Evolutionary conservation across 2,113 vertebrate species (phyloP), one percentile per base, ranked within the genome.

Genomic region (Leptobrachium leishanense): DNA sequence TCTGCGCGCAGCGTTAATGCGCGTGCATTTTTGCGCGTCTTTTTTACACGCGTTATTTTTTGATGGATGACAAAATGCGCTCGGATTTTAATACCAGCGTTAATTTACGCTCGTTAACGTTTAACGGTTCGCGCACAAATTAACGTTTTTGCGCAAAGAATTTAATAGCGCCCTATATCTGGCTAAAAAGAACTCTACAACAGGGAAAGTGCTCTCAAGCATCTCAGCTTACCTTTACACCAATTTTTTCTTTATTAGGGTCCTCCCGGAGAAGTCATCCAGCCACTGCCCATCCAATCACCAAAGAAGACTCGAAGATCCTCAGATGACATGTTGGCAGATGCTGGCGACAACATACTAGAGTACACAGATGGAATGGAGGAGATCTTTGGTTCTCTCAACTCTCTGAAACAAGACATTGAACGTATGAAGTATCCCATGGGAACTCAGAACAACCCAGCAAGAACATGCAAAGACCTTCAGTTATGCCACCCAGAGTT

Each of bases 381-480:
- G 82, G 95, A 98, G 83, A 96, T 99, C 83, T 99, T 99, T 64
- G 92, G 94, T 71, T 98, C 97, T 0, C 85, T 99, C 73, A 97
- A 98, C 83, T 94, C 94, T 75, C 90, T 99, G 82, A 99, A 99
- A 79, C 95, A 98, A 84, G 96, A 98, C 82, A 98, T 99, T 0
- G 96, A 99, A 75, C 94, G 96, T 12, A 98, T 99, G 96, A 99
- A 99, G 83, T 98, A 96, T 75, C 98, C 98, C 0, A 94, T 97
- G 94, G 97, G 98, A 44, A 98, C 96, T 0, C 94, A 97, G 81
- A 96, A 89, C 73, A 99, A 99, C 87, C 98, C 98, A 0, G 95
- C 96, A 67, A 91, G 97, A 69, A 98, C 96, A 1, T 99, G 98
- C 88, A 99, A 97, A 79, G 98, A 99, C 43, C 90, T 99, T 83